Percentiles rank a stretch among this genome's conserved stretches.
phyloP scores from a whole-genome alignment of 1,140 invertebrate species.

The Coenobita brevimanus region DNA sequence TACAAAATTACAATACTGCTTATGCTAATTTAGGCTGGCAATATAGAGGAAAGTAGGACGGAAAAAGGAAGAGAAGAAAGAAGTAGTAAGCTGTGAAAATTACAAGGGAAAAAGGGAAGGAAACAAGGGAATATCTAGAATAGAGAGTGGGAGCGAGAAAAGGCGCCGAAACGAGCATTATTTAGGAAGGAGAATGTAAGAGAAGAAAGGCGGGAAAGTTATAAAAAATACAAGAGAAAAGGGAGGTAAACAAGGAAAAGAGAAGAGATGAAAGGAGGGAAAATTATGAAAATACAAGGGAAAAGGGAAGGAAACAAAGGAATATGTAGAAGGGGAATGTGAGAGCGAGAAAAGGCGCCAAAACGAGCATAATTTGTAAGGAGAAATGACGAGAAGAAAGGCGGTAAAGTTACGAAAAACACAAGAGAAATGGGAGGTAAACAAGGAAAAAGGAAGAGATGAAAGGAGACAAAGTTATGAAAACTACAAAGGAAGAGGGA shows the following conservation, averaged over 20 bases:
- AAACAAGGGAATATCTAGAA: neutral
- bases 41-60: too few relatives aligned
- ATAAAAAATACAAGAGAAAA: neutral
- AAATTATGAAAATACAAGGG: neutral
- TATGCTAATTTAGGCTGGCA: too few relatives aligned
- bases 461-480: neutral
- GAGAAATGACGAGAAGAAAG: too few relatives aligned
- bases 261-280: neutral
- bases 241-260: neutral
- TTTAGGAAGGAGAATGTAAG: neutral
- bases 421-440: neutral
- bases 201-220: neutral
- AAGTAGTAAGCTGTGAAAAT: too few relatives aligned
- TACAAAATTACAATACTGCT: too few relatives aligned
- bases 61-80: too few relatives aligned
- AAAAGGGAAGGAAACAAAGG: neutral
- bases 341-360: neutral
- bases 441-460: neutral
- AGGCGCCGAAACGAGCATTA: too few relatives aligned
- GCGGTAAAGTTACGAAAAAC: too few relatives aligned
- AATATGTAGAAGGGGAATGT: neutral
- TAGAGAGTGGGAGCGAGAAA: neutral
- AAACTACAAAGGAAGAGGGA: neutral
- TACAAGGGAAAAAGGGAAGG: too few relatives aligned
- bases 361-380: neutral